A percentile compares a stretch with the other conserved stretches of the same genome.
Evolutionary conservation across 2,797 vertebrate species (phyloP).

Genomic region (Momotus momota): DNA sequence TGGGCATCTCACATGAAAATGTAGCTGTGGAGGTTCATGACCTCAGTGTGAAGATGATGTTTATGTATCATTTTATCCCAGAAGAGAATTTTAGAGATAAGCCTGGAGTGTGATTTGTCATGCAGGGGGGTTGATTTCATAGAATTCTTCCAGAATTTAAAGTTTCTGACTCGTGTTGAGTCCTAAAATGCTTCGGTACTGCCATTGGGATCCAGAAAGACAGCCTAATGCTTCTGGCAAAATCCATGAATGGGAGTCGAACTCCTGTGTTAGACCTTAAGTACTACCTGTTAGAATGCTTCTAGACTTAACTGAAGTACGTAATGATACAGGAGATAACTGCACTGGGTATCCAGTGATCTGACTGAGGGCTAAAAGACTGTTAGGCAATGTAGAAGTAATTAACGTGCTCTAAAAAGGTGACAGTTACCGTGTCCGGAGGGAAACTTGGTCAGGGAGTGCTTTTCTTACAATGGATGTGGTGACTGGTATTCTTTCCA

Average conservation of each 20-base stretch:
- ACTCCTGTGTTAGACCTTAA: not conserved
- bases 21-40: not conserved
- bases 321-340: not conserved
- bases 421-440: not conserved
- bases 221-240: not conserved
- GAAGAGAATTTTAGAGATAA: not conserved
- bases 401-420: not conserved
- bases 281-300: not conserved
- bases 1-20: not conserved
- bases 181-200: not conserved
- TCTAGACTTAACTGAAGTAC: not conserved
- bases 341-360: not conserved
- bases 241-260: not conserved
- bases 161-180: not conserved
- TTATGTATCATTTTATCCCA: fast-evolving
- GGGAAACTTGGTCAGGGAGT: not conserved
- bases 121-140: not conserved
- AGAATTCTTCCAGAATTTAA: not conserved
- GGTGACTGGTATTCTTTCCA: not conserved
- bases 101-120: not conserved
- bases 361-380: not conserved
- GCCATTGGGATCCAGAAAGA: fast-evolving
- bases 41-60: not conserved
- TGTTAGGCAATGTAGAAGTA: not conserved
- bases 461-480: not conserved